Conservation (phyloP, 2,113 vertebrate genomes). For the Kryptolebias marmoratus region DNA sequence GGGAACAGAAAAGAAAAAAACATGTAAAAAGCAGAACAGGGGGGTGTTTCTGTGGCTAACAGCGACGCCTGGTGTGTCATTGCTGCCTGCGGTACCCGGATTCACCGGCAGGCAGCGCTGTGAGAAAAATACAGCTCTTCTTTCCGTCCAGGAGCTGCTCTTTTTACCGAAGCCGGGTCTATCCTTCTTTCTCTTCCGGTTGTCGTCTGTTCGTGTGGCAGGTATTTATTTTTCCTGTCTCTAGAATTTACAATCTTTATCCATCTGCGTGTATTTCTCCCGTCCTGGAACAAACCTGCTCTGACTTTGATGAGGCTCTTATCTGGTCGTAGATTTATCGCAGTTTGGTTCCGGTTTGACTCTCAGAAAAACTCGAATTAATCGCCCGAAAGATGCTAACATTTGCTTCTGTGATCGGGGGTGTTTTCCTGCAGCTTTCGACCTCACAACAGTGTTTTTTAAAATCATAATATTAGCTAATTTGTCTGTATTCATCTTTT, state of each 20-base stretch:
- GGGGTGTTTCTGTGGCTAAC: background rate
- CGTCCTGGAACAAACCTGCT: accelerated
- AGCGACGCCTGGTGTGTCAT: conserved; percentile 51
- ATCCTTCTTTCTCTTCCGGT: conserved; percentile 78
- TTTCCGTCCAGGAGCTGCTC: background rate
- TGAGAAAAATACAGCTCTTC: background rate
- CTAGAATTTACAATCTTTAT: conserved; percentile 49
- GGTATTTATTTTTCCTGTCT: conserved; percentile 52
- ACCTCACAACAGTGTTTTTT: background rate
- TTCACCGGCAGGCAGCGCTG: conserved; percentile 23
- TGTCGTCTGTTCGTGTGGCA: conserved; percentile 72
- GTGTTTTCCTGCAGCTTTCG: background rate
- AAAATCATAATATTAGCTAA: no score
- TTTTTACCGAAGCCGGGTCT: background rate
- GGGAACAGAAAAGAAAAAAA: background rate
- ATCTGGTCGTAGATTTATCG: accelerated
- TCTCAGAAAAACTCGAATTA: background rate
- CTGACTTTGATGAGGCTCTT: background rate
- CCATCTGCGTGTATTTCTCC: conserved; percentile 55
- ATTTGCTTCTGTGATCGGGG: background rate
- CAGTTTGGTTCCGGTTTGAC: conserved; percentile 18
- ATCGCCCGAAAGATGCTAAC: background rate
- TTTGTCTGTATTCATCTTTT: background rate
- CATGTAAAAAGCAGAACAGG: background rate
- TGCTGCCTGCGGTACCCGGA: background rate